Percentiles rank a stretch among this genome's conserved stretches.
phyloP scores from a whole-genome alignment of 2,797 vertebrate genomes.

The Muscicapa comitata region DNA sequence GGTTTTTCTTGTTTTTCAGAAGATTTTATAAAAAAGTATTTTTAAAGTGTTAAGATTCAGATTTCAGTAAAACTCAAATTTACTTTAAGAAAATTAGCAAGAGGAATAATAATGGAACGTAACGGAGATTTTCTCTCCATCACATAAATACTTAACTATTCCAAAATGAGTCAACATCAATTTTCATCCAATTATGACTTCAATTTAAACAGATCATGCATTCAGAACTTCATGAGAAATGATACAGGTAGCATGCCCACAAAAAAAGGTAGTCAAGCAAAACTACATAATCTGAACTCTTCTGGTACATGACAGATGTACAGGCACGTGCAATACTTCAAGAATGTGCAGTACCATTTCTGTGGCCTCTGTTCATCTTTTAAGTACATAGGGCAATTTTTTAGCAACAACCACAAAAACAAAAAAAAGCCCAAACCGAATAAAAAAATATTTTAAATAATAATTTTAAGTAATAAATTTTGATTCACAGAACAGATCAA shows the following conservation, averaged over 20 bases:
- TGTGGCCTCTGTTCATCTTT: background rate
- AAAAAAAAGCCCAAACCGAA: background rate
- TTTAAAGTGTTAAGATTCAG: background rate
- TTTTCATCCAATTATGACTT: background rate
- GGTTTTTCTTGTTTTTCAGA: constrained; percentile 3
- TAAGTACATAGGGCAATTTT: background rate
- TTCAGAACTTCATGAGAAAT: background rate
- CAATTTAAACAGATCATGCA: background rate
- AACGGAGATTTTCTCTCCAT: background rate
- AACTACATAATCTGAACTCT: background rate
- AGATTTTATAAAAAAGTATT: background rate
- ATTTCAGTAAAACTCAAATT: constrained; percentile 12
- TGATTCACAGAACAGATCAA: background rate
- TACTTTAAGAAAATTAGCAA: background rate
- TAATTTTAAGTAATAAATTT: background rate
- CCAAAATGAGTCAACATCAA: background rate
- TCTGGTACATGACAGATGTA: background rate
- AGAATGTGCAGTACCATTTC: background rate
- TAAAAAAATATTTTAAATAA: background rate
- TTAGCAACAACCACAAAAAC: background rate
- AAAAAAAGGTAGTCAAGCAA: background rate
- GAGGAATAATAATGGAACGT: background rate
- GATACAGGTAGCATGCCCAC: background rate
- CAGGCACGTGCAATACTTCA: background rate
- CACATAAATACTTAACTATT: background rate